Evolutionary conservation across 2,113 vertebrate species (phyloP), one percentile per base, ranked within the genome.

Genomic region (Lepus europaeus): DNA sequence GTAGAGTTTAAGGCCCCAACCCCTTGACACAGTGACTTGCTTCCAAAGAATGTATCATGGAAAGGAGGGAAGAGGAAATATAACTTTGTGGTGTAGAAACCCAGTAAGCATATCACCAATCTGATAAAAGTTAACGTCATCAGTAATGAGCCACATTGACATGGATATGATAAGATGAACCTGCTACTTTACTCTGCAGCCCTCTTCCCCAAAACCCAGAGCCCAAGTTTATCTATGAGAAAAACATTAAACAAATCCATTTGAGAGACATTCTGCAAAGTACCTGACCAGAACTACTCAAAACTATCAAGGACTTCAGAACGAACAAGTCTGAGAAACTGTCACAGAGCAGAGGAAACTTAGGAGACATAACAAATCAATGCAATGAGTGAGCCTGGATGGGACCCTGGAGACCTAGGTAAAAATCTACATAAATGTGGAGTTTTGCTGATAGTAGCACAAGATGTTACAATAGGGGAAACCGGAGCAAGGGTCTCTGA

Each of bases 261-360:
- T 0, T 70, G 29, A 77, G 79, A 53, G 39, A 33, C 73, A n/a
- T 59, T 93, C 59, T 90, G 25, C 33, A 93, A 61, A 83, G 53
- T 61, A 70, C 5, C 36, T 76, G 4, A 25, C 49, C 45, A 72
- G 56, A 73, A 12, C 36, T 69, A 17, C 9, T 74, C 7, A 36
- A 91, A 95, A 92, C 22, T 61, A 31, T 14, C 59, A 69, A 69
- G 45, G 20, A 56, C 72, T 70, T 90, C 59, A 39, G 85, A 78
- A 51, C 66, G 33, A 86, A 86, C n/a, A 91, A 64, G 25, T 77
- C 45, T 88, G 45, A 87, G 59, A 87, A 80, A 90, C 25, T 19
- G 8, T 77, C 68, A 49, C 31, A 64, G 72, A 69, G 3, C 29
- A 89, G 33, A 51, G 73, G 7, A 78, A 20, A 70, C 6, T 33